phyloP scores from a whole-genome alignment of 2,113 vertebrate genomes.

The Otis tarda region DNA sequence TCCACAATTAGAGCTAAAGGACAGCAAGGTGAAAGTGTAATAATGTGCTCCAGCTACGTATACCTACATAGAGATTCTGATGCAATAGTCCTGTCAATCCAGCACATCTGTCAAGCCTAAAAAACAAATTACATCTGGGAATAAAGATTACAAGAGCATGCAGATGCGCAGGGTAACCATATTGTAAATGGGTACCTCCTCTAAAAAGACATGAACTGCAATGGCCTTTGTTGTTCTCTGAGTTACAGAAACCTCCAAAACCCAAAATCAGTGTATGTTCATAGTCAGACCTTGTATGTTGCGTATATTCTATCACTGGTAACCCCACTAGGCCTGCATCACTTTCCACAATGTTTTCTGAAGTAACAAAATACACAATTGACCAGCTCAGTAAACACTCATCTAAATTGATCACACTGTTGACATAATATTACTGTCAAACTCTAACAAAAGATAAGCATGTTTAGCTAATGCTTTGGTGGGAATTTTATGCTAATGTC shows the following conservation, averaged over 20 bases:
- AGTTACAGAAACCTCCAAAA: neutral
- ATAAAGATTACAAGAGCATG: neutral
- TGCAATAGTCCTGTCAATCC: neutral
- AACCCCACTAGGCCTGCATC: neutral
- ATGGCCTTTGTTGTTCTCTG: neutral
- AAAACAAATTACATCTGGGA: neutral
- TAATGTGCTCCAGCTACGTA: neutral
- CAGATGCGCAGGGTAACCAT: neutral
- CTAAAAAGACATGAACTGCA: neutral
- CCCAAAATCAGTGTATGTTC: neutral
- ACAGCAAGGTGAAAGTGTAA: neutral
- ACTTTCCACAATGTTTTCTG: neutral
- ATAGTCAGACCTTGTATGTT: neutral
- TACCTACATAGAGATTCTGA: neutral
- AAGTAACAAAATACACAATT: neutral
- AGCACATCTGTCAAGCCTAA: neutral
- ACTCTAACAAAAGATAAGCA: neutral
- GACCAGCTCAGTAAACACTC: neutral
- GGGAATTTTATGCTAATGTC: neutral
- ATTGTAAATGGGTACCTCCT: neutral
- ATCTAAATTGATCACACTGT: neutral
- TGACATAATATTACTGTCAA: neutral
- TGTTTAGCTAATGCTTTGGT: neutral
- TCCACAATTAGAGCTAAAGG: neutral
- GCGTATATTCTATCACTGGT: neutral